Conservation (phyloP, 2,797 vertebrate genomes). For the Micrastur ruficollis region DNA sequence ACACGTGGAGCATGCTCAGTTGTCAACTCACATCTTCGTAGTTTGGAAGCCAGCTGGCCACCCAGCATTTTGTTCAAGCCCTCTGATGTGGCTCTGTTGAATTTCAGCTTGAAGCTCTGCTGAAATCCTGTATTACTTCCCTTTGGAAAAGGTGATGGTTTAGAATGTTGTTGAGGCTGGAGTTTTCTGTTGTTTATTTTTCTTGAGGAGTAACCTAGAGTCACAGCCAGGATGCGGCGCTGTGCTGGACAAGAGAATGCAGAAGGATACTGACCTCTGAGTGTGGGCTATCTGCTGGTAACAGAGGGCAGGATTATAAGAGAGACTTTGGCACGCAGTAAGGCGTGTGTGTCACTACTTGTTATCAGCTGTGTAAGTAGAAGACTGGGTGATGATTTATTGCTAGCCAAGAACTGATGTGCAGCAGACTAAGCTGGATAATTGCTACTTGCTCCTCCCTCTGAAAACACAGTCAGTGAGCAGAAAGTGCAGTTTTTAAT, state of each 20-base stretch:
- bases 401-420: neutral
- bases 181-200: neutral
- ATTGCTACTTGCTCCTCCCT: neutral
- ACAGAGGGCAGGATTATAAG: neutral
- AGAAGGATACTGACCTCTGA: neutral
- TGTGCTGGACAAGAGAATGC: neutral
- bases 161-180: neutral
- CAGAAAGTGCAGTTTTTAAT: neutral
- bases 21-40: neutral
- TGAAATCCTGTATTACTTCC: neutral
- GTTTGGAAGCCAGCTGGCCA: neutral
- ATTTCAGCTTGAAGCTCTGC: neutral
- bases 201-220: neutral
- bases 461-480: neutral
- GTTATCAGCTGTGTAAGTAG: neutral
- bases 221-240: neutral
- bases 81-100: neutral
- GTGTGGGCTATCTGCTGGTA: neutral
- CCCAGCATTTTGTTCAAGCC: neutral
- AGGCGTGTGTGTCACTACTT: neutral
- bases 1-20: too few relatives aligned
- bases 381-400: neutral
- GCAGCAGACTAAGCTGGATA: neutral
- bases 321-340: neutral
- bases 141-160: neutral